Evolutionary conservation across 2,888 invertebrate species (phyloP).

Genomic region (Caenorhabditis sp.): DNA sequence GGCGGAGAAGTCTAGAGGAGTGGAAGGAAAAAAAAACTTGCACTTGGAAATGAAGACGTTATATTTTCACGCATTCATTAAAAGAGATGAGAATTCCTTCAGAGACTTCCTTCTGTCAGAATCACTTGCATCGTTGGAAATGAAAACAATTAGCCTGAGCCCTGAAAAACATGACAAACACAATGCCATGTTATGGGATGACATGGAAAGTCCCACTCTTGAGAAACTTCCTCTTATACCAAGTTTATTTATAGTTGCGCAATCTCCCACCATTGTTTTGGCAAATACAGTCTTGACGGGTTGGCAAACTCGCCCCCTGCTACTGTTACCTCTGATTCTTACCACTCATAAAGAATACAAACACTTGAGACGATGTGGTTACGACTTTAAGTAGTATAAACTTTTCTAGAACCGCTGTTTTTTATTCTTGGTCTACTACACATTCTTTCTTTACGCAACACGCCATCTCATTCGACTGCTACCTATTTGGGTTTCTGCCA

Average conservation of each 20-base stretch:
- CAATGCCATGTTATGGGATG: conserved; percentile 37
- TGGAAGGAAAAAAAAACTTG: conserved; percentile 26
- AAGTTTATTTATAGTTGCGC: conserved; percentile 64
- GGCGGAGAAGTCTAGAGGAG: neutral
- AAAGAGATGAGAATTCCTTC: conserved; percentile 6
- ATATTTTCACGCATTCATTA: conserved; percentile 55
- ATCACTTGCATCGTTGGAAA: neutral
- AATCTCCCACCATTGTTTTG: conserved; percentile 56
- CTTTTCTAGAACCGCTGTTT: conserved; percentile 42
- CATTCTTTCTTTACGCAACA: neutral
- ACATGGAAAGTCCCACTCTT: conserved; percentile 25
- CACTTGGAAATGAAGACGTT: conserved; percentile 30
- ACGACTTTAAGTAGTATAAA: conserved; percentile 43
- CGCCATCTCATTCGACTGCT: conserved; percentile 18
- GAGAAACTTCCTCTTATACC: neutral
- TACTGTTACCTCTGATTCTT: conserved; percentile 38
- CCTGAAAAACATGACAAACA: conserved; percentile 48
- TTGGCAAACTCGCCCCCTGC: conserved; percentile 28
- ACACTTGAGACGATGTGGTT: conserved; percentile 42
- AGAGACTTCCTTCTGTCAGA: conserved; percentile 26
- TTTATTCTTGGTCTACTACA: neutral
- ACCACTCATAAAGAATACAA: conserved; percentile 51
- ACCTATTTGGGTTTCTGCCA: conserved; percentile 40
- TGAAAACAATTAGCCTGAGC: conserved; percentile 34
- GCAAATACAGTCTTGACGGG: conserved; percentile 53